phyloP scores from a whole-genome alignment of 37 sponge, comb jelly and placozoan species.

The Halichondria panicea region DNA sequence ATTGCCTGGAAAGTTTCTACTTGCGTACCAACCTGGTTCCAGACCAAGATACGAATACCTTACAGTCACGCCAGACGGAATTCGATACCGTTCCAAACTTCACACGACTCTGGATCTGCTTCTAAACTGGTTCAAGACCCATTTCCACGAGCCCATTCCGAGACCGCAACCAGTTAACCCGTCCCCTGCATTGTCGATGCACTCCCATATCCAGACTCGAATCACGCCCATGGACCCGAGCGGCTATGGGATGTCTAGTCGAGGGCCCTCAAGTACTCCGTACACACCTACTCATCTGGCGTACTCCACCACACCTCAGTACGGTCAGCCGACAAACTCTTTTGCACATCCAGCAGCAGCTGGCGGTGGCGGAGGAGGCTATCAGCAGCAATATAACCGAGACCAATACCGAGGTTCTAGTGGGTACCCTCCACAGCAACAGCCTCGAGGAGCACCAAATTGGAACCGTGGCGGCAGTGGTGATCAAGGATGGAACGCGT shows the following conservation, averaged over 20 bases:
- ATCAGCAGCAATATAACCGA: not conserved
- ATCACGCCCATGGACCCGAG: constrained; percentile 12
- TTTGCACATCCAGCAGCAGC: not conserved
- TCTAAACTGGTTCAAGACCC: constrained; percentile 90
- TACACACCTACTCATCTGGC: constrained; percentile 63
- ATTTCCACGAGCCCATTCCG: constrained; percentile 72
- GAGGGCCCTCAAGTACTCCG: constrained; percentile 13
- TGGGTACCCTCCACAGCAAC: constrained; percentile 1
- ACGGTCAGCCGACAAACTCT: not conserved
- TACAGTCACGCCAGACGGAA: constrained; percentile 83
- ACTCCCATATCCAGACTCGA: constrained; percentile 10
- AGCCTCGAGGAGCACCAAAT: not conserved
- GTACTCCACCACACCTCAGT: constrained; percentile 3
- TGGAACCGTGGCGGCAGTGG: not conserved
- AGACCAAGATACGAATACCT: constrained; percentile 77
- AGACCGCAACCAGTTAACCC: constrained; percentile 11
- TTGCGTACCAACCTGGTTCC: constrained; percentile 86
- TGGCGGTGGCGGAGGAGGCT: constrained; percentile 11
- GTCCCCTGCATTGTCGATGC: not conserved
- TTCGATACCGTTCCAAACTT: constrained; percentile 69
- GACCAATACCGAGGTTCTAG: not conserved
- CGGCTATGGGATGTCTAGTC: not conserved
- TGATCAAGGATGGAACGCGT: not conserved
- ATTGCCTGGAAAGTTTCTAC: constrained; percentile 81
- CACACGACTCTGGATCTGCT: constrained; percentile 54